Base-by-base conservation (phyloP, 1,140 invertebrate species). In the Drosophila lini region DNA sequence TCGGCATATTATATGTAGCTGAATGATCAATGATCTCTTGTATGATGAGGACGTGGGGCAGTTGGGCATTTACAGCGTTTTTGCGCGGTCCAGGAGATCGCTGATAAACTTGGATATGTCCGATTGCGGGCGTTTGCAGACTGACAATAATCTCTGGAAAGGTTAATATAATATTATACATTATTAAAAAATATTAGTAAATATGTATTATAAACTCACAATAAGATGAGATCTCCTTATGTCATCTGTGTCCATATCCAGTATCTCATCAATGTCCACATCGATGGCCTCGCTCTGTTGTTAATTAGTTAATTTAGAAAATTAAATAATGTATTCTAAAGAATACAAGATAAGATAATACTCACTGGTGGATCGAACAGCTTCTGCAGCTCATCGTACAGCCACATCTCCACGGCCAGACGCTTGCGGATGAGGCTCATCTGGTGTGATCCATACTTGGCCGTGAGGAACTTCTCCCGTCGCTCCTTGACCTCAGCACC, bases 381-480 rank as follows among this genome's bases (percentile, higher is more conserved):
- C 90, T 97, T 96, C 92, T 98, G 97, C 64, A 99, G 94, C 93
- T 98, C 96, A 91, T 99, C 98, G 93, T 98, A 98, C 44, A 99
- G 95, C 98, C 98, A 99, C 97, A 99, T 98, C 93, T 99, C 98
- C 10, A 99, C 98, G 11, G 96, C 96, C 62, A 99, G 94, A 91
- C 98, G 94, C 93, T 99, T 99, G 77, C 98, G 95, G 85, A 99
- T 99, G 70, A 99, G 95, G 84, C 96, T 97, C 98, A 99, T 99
- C 94, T 99, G 98, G 94, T 99, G 98, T 74, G 96, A 96, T 60
- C 98, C 98, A 91, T 99, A 99, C 93, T 99, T 99, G 70, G 98
- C 98, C 36, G 98, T 99, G 68, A 99, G 95, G 93, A 98, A 99
- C 93, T 98, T 98, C 93, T 98, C 97, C 38, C 97, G 93, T 19